phyloP scores from a whole-genome alignment of 2,888 invertebrate genomes.

The Scaptodrosophila latifasciaeformis region DNA sequence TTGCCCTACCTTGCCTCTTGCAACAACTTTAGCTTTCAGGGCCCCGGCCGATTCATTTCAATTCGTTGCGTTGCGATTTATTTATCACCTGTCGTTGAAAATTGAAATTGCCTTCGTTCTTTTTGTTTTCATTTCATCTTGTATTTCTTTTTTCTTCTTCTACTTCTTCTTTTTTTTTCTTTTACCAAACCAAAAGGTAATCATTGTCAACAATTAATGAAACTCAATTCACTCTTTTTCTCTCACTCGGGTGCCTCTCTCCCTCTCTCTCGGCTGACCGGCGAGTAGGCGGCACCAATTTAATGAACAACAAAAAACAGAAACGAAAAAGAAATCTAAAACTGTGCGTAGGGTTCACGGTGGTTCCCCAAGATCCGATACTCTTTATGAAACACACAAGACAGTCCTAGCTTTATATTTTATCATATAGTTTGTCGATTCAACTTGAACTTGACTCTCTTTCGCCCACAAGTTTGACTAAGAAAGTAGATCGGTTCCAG shows the following conservation, averaged over 20 bases:
- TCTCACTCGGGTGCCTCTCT: too few relatives aligned
- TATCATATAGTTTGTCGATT: too few relatives aligned
- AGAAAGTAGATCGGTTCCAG: too few relatives aligned
- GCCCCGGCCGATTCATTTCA: conserved; percentile 50
- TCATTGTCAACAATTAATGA: conserved; percentile 68
- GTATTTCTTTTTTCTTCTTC: conserved; percentile 15
- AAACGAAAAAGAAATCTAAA: too few relatives aligned
- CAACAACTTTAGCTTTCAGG: conserved; percentile 21
- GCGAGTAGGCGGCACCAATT: conserved; percentile 39
- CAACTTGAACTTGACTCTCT: too few relatives aligned
- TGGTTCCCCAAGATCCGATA: too few relatives aligned
- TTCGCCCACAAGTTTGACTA: too few relatives aligned
- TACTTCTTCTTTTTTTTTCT: conserved; percentile 12
- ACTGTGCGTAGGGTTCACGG: too few relatives aligned
- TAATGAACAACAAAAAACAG: conserved; percentile 58
- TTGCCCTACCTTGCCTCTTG: not conserved
- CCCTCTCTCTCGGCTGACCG: too few relatives aligned
- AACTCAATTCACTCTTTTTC: conserved; percentile 38
- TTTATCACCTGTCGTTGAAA: conserved; percentile 74
- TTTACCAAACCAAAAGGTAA: conserved; percentile 47
- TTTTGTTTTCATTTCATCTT: conserved; percentile 9
- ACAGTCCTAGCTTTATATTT: too few relatives aligned
- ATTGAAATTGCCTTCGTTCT: conserved; percentile 66
- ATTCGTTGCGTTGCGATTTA: conserved; percentile 72
- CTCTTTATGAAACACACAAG: too few relatives aligned